Base-by-base conservation (phyloP, 2,113 vertebrate species). In the Puma concolor region DNA sequence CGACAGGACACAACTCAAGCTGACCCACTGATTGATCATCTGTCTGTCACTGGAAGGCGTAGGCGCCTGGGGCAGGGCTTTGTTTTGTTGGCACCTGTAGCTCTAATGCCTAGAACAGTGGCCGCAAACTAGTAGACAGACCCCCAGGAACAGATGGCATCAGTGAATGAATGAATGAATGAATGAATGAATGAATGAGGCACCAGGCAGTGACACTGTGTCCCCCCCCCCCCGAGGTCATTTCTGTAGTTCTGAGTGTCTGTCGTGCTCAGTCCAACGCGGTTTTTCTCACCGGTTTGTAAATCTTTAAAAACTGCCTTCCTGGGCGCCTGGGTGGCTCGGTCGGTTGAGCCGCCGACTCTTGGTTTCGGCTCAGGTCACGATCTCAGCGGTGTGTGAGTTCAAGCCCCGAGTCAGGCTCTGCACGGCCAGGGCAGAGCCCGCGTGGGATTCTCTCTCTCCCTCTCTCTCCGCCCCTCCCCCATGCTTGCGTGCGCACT, bases 1-100 rank as follows among this genome's bases (percentile, higher is more conserved):
- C 6, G 5, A 2, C 6, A 19, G 23, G n/a, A 33, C 0, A 0
- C 25, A 5, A 12, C 29, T 27, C 7, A 19, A 5, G 38, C 36
- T 57, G 7, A 41, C 57, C 29, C 1, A 0, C 17, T 23, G 7
- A 8, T 9, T 7, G 4, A 25, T 29, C 4, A 29, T 6, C 81
- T 44, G 25, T 38, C 31, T 36, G 38, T 25, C 7, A 2, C 71
- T 74, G 12, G 79, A 67, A n/a, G 33, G 48, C 6, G 19, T 41
- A 57, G 31, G 29, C 14, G 44, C 29, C 1, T 0, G 1, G 14
- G 36, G 57, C 87, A 36, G 31, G 27, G 7, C 69, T 48, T 44
- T 16, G 16, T 16, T 83, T 27, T 16, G 25, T 33, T 57, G 67
- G 21, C 29, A 2, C 23, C 9, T 17, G n/a, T 27, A 4, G 16